Evolutionary conservation across 2,113 vertebrate species (phyloP).

Genomic region (Carassius gibelio): DNA sequence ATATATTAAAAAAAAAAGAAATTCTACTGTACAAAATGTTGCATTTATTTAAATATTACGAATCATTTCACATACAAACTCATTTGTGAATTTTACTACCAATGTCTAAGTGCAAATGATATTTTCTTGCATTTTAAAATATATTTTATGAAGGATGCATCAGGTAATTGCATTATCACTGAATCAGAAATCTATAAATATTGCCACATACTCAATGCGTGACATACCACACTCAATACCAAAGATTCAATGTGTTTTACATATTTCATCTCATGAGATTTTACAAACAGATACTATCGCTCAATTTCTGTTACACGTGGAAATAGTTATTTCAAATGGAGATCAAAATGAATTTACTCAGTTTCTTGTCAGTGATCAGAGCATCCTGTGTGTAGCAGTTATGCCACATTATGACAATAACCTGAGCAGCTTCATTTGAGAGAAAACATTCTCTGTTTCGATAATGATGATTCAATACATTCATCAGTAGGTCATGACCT

Average conservation of each 20-base stretch:
- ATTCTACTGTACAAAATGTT: neutral
- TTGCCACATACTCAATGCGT: neutral
- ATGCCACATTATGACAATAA: neutral
- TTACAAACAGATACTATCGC: neutral
- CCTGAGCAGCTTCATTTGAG: neutral
- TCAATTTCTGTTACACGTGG: neutral
- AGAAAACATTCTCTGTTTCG: slow-evolving; percentile 5
- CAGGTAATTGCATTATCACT: neutral
- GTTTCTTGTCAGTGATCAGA: neutral
- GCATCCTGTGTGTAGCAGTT: neutral
- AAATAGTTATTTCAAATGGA: neutral
- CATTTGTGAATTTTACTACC: neutral
- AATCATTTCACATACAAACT: neutral
- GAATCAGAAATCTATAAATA: neutral
- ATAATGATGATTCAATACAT: slow-evolving; percentile 36
- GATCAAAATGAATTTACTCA: neutral
- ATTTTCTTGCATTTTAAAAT: too few species aligned
- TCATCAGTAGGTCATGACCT: slow-evolving; percentile 33
- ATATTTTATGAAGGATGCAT: neutral
- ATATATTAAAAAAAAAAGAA: too few species aligned
- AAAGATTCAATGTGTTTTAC: neutral
- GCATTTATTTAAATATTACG: neutral
- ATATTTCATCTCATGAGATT: neutral
- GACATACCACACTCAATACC: neutral
- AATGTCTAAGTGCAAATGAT: neutral